These are phyloP conservation scores for Anseranas semipalmata DNA, from an alignment of 2,113 vertebrate species.

Conservation along the genomic window DNA sequence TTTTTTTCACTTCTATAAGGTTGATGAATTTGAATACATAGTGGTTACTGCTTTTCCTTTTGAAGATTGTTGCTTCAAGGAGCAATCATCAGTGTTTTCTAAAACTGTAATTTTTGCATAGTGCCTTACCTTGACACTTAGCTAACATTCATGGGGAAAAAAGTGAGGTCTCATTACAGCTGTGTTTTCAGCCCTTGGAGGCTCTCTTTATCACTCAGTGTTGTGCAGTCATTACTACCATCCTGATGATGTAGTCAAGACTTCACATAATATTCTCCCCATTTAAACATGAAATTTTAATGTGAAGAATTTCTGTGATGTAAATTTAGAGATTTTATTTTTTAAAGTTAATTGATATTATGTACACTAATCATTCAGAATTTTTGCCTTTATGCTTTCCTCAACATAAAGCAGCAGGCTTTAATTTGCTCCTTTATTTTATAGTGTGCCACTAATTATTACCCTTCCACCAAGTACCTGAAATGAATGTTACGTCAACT, in stretches of 20 bases:
- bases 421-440: neutral
- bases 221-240: neutral
- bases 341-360: neutral
- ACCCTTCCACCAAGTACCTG: neutral
- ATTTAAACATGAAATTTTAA: neutral
- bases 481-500: neutral
- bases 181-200: neutral
- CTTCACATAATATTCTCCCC: neutral
- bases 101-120: neutral
- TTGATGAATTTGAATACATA: neutral
- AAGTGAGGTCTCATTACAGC: neutral
- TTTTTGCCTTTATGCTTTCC: neutral
- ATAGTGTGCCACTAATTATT: neutral
- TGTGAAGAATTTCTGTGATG: neutral
- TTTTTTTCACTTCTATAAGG: neutral
- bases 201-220: neutral
- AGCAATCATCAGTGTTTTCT: neutral
- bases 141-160: neutral
- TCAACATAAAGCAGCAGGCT: neutral
- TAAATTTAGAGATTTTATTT: neutral
- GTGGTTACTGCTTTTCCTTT: neutral
- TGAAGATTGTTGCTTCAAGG: neutral
- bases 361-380: fast-evolving
- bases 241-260: neutral
- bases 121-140: neutral